Conservation (phyloP, 2,888 invertebrate species). For the Cantharis nigra region DNA sequence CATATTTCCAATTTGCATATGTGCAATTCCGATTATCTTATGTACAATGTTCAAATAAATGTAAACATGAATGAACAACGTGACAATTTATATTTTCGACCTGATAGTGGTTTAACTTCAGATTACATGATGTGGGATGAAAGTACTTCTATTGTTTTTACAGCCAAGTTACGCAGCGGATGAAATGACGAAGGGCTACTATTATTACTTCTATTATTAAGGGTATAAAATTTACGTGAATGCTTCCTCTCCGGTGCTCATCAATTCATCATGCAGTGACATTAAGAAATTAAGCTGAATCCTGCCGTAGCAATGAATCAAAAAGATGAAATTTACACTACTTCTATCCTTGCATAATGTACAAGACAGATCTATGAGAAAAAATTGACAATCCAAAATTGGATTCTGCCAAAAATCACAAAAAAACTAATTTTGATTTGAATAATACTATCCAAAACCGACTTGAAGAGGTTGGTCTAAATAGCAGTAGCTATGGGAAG, state of each 20-base stretch:
- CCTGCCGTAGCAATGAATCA: background rate
- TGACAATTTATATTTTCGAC: background rate
- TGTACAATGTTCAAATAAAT: background rate
- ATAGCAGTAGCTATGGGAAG: no score
- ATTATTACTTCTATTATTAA: background rate
- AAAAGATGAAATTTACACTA: background rate
- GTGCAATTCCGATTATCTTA: background rate
- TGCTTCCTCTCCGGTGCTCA: background rate
- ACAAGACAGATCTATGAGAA: no score
- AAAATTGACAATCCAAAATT: no score
- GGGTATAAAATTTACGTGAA: background rate
- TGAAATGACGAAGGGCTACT: background rate
- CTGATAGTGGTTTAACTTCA: background rate
- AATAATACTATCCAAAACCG: no score
- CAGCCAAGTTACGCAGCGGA: background rate
- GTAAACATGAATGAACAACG: background rate
- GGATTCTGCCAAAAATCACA: no score
- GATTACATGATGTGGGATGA: constrained; percentile 2
- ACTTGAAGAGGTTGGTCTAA: background rate
- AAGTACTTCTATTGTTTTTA: background rate
- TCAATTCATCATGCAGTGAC: background rate
- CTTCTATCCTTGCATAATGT: no score
- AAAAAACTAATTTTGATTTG: no score
- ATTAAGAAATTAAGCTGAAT: background rate
- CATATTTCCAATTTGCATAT: background rate